A percentile compares a stretch with the other conserved stretches of the same genome.
Evolutionary conservation across 2,888 invertebrate genomes (phyloP).

Genomic region (Molorchus minor): DNA sequence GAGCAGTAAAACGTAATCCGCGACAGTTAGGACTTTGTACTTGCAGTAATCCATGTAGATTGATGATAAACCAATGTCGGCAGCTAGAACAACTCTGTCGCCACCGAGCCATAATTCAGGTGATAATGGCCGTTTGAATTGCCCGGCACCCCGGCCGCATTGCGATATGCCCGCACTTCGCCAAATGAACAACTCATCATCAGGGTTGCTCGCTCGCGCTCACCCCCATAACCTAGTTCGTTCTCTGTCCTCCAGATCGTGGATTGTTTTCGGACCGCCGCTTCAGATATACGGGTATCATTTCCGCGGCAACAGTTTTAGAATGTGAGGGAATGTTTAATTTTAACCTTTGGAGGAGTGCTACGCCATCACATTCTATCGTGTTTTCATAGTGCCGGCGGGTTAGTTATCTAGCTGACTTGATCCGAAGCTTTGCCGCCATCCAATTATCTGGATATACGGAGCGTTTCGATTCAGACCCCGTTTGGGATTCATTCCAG

Average conservation of each 20-base stretch:
- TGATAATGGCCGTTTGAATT: constrained; percentile 63
- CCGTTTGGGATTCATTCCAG: constrained; percentile 59
- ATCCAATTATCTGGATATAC: constrained; percentile 63
- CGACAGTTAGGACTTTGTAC: constrained; percentile 33
- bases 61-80: constrained; percentile 58
- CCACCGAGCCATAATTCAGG: constrained; percentile 62
- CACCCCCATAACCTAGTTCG: constrained; percentile 37
- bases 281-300: constrained; percentile 56
- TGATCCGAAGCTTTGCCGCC: constrained; percentile 61
- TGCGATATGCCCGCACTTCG: constrained; percentile 61
- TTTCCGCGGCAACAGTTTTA: constrained; percentile 52
- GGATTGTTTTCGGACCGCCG: constrained; percentile 60
- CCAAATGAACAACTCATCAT: constrained; percentile 62
- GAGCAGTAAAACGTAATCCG: constrained; percentile 11
- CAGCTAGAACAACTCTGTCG: constrained; percentile 62
- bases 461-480: constrained; percentile 61
- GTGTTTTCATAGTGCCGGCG: constrained; percentile 55
- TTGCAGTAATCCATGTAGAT: constrained; percentile 57
- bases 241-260: constrained; percentile 52
- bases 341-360: constrained; percentile 39
- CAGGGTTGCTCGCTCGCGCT: constrained; percentile 52
- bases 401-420: constrained; percentile 62
- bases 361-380: constrained; percentile 53
- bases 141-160: constrained; percentile 59
- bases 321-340: constrained; percentile 51